Base-by-base conservation (phyloP, 2,888 invertebrate species). In the Cryptosula pallasiana region DNA sequence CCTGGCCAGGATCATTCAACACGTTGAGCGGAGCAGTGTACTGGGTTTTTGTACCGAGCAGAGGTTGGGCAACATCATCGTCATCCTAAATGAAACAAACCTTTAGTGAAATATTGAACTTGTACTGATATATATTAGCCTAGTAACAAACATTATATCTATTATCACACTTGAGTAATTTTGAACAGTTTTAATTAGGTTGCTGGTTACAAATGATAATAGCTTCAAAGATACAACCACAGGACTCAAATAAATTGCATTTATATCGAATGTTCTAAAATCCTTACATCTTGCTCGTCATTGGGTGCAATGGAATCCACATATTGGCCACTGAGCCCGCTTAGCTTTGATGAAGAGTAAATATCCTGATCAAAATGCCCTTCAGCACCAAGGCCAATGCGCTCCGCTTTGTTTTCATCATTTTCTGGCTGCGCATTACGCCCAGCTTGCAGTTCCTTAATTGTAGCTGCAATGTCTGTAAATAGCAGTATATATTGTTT, bases 261-360 rank as follows among this genome's bases (percentile, higher is more conserved):
- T n/a, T n/a, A n/a, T n/a, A n/a, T n/a, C n/a, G n/a, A n/a, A n/a
- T n/a, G n/a, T n/a, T n/a, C n/a, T n/a, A n/a, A n/a, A n/a, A 69
- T n/a, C 77, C 79, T 81, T 75, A 84, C 85, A 81, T 95, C 95
- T 45, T 91, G 91, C 85, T 97, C 96, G 87, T 98, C 97, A 84
- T 94, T 95, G 0, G 95, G 92, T 69, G 95, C 95, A 84, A 98
- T 97, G 0, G 96, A 96, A 72, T 95, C 95, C 77, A 94, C 93
- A 85, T 97, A 97, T 35, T 94, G 95, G 81, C 94, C 95, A 85
- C 93, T 91, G 73, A 90, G 90, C 80, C 91, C 92, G 80, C 92
- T 91, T 72, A 90, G 90, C 81, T 91, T 92, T 83, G 20, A 20
- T 45, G 45, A 45, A 27, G 93, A 94, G 84, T 97, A 98, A 76